A percentile compares a stretch with the other conserved stretches of the same genome.
phyloP scores from a whole-genome alignment of 2,888 invertebrate genomes.

The Lycophotia porphyrea region DNA sequence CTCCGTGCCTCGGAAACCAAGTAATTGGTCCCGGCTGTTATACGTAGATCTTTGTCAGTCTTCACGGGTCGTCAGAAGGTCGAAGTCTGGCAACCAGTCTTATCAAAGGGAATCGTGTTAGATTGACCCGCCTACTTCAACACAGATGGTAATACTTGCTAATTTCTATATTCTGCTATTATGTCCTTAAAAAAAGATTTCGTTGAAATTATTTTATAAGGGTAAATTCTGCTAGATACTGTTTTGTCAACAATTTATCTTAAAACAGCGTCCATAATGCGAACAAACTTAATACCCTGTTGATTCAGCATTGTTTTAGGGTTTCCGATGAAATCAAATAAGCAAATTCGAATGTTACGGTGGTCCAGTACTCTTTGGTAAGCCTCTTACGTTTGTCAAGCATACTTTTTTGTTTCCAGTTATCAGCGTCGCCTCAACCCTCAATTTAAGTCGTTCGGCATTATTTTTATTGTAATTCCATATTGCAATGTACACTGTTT shows the following conservation, averaged over 20 bases:
- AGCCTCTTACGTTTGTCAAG: conserved; percentile 26
- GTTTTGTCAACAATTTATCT: not conserved
- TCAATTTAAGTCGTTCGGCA: not conserved
- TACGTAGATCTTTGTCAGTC: not conserved
- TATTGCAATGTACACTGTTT: not conserved
- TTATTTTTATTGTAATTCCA: not conserved
- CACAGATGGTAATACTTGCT: not conserved
- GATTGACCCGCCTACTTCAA: not conserved
- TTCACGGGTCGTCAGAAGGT: not conserved
- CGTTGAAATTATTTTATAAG: conserved; percentile 1
- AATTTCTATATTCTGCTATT: not conserved
- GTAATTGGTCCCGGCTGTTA: not conserved
- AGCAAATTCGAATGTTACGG: not conserved
- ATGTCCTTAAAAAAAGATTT: not conserved
- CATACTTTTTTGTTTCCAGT: not conserved
- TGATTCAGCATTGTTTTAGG: conserved; percentile 10
- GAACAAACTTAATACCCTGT: conserved; percentile 1
- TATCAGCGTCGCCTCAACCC: not conserved
- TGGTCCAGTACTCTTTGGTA: conserved; percentile 23
- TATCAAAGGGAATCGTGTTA: not conserved
- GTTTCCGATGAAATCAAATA: conserved; percentile 4
- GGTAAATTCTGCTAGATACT: not conserved
- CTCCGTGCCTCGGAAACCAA: not conserved
- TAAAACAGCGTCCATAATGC: not conserved
- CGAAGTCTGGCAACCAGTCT: not conserved